phyloP scores from a whole-genome alignment of 2,888 invertebrate genomes.

The Iphiclides podalirius region DNA sequence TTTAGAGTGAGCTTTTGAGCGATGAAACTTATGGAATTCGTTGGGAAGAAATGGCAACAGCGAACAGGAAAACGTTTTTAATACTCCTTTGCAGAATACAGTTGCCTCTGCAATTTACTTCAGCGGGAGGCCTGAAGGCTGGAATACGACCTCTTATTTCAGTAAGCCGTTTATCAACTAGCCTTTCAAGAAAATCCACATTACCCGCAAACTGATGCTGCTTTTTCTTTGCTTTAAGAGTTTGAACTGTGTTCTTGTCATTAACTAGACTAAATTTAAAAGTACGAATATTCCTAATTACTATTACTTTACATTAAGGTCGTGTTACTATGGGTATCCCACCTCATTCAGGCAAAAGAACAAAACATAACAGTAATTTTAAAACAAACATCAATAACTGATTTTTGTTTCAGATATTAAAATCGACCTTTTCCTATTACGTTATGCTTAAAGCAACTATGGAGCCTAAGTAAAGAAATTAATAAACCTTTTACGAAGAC shows the following conservation, averaged over 20 bases:
- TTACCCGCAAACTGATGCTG: too few relatives aligned
- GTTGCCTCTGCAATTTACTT: conserved; percentile 35
- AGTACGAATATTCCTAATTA: background rate
- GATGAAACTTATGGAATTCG: conserved; percentile 36
- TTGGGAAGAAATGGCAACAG: conserved; percentile 40
- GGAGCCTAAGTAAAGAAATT: too few relatives aligned
- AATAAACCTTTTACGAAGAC: too few relatives aligned
- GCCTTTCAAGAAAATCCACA: too few relatives aligned
- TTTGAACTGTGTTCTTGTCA: too few relatives aligned
- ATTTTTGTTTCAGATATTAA: conserved; percentile 43
- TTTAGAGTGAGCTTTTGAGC: conserved; percentile 39
- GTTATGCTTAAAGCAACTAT: conserved; percentile 35
- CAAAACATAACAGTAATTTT: too few relatives aligned
- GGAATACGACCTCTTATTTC: conserved; percentile 41
- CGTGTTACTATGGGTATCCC: too few relatives aligned
- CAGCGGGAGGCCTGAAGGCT: conserved; percentile 39
- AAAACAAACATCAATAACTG: too few relatives aligned
- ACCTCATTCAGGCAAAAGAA: too few relatives aligned
- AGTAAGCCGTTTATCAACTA: background rate
- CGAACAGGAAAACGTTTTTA: conserved; percentile 38
- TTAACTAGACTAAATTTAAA: too few relatives aligned
- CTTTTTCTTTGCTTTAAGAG: too few relatives aligned
- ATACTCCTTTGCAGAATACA: conserved; percentile 37
- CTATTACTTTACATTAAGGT: too few relatives aligned
- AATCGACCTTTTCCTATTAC: conserved; percentile 41